These are phyloP conservation scores for Drosophila mettleri DNA, from an alignment of 2,888 invertebrate species.

Conservation along the genomic window DNA sequence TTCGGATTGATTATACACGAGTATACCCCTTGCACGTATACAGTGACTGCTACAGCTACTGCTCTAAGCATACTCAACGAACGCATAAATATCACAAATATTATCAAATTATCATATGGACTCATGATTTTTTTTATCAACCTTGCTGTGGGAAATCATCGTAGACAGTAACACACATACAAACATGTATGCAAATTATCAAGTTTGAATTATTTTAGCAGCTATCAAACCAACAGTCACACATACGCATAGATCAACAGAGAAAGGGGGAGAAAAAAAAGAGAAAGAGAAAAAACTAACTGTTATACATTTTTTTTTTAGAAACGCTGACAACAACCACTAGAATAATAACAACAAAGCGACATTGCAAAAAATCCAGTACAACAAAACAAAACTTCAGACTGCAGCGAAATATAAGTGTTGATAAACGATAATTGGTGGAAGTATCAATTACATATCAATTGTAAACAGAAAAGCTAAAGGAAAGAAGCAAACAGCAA, in stretches of 20 bases:
- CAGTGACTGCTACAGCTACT: not conserved
- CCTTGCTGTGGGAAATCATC: slow-evolving; percentile 20
- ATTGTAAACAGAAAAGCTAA: slow-evolving; percentile 6
- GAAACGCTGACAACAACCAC: slow-evolving; percentile 54
- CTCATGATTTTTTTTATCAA: slow-evolving; percentile 44
- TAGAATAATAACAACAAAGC: not conserved
- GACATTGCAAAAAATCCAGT: slow-evolving; percentile 14
- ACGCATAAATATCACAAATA: slow-evolving; percentile 63
- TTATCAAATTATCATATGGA: slow-evolving; percentile 46
- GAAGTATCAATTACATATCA: slow-evolving; percentile 3
- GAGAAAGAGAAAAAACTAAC: slow-evolving; percentile 48
- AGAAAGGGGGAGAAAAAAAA: slow-evolving; percentile 8
- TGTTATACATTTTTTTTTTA: slow-evolving; percentile 69
- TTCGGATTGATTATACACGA: slow-evolving; percentile 35
- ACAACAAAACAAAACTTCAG: slow-evolving; percentile 2
- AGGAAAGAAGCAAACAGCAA: not conserved
- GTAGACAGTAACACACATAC: slow-evolving; percentile 24
- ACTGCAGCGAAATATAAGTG: slow-evolving; percentile 10
- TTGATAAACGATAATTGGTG: slow-evolving; percentile 18
- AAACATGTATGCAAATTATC: slow-evolving; percentile 71
- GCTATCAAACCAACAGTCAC: slow-evolving; percentile 17
- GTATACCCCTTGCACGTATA: not conserved
- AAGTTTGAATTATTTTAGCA: slow-evolving; percentile 67
- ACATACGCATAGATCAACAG: not conserved
- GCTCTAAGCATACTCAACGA: slow-evolving; percentile 4